A percentile compares a stretch with the other conserved stretches of the same genome.
Conservation (phyloP, 2,797 vertebrate genomes). For the Chiloscyllium punctatum region DNA sequence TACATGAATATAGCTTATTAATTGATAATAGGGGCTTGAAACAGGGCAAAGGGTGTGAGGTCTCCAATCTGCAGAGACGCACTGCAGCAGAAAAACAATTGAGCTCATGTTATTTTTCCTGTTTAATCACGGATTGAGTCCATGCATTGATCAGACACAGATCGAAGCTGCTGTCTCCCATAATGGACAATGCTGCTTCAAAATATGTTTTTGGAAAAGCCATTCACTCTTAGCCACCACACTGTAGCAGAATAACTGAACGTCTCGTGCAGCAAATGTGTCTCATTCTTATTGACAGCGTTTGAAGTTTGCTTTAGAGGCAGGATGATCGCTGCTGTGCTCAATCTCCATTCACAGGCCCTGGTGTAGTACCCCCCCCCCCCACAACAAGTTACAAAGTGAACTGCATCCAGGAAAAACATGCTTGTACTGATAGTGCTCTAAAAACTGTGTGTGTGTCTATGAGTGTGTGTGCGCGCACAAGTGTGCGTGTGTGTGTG, state of each 20-base stretch:
- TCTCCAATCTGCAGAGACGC: background rate
- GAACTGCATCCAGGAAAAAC: background rate
- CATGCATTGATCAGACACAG: background rate
- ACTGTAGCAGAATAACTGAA: background rate
- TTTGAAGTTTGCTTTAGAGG: too few species aligned
- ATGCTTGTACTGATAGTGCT: background rate
- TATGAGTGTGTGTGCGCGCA: too few species aligned
- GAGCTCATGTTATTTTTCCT: background rate
- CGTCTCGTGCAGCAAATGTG: background rate
- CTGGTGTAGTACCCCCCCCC: background rate
- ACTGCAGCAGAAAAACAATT: background rate
- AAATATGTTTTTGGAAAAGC: background rate
- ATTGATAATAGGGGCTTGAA: background rate
- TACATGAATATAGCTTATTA: slow-evolving; percentile 30
- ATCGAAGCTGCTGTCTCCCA: background rate
- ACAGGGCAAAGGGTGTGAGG: background rate
- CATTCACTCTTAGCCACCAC: background rate
- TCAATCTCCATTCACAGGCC: background rate
- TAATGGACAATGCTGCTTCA: background rate
- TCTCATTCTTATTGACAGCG: background rate
- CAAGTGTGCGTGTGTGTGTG: too few species aligned
- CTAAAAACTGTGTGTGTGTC: background rate
- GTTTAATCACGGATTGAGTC: background rate
- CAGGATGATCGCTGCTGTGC: background rate
- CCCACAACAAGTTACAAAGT: too few species aligned